phyloP scores from a whole-genome alignment of 1,140 invertebrate species.

The Drosophila busckii region DNA sequence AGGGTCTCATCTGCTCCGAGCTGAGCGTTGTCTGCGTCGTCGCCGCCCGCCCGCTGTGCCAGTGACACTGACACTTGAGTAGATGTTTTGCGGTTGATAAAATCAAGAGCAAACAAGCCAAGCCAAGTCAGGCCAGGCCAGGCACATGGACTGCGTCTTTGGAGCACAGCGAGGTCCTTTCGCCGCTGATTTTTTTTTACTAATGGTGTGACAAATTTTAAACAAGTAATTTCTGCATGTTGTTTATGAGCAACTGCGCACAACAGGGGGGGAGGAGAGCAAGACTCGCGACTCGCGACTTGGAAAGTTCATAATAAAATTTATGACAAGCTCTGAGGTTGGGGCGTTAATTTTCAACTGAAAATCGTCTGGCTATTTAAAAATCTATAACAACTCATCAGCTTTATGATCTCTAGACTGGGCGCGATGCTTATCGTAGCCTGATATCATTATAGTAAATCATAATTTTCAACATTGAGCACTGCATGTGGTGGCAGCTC shows the following conservation, averaged over 20 bases:
- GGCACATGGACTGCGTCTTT: conserved; percentile 2
- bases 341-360: conserved; percentile 32
- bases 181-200: conserved; percentile 64
- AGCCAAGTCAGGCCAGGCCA: conserved; percentile 13
- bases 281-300: conserved; percentile 10
- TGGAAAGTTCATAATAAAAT: conserved; percentile 71
- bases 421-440: conserved; percentile 57
- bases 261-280: conserved; percentile 48
- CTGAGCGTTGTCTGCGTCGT: conserved; percentile 51
- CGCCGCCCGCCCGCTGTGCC: conserved; percentile 64
- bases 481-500: conserved; percentile 41
- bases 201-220: conserved; percentile 77
- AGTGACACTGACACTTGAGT: conserved; percentile 77
- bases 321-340: conserved; percentile 54
- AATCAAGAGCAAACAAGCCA: conserved; percentile 73
- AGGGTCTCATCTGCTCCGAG: conserved; percentile 34
- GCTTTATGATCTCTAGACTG: conserved; percentile 49
- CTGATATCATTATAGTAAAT: conserved; percentile 71
- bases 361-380: conserved; percentile 54
- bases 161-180: conserved; percentile 65
- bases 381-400: conserved; percentile 77
- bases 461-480: conserved; percentile 53
- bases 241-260: conserved; percentile 69
- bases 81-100: conserved; percentile 77
- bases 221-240: conserved; percentile 77